A percentile compares a stretch with the other conserved stretches of the same genome.
phyloP scores from a whole-genome alignment of 2,888 invertebrate species.

The Scotopteryx bipunctaria region DNA sequence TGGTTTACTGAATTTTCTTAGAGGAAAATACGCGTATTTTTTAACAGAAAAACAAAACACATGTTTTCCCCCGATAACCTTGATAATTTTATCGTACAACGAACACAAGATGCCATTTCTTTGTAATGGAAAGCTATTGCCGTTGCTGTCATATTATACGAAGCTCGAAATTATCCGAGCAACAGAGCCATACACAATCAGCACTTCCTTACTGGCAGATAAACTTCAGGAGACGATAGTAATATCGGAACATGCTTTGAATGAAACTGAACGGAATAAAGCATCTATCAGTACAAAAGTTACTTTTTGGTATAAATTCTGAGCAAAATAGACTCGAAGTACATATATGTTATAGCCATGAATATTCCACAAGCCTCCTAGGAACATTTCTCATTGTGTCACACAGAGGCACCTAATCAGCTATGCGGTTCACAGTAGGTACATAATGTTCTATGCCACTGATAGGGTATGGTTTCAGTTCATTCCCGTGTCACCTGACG shows the following conservation, averaged over 20 bases:
- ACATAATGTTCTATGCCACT: constrained; percentile 20
- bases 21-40: neutral
- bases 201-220: neutral
- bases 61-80: neutral
- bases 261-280: neutral
- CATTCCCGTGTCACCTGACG: constrained; percentile 25
- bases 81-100: neutral
- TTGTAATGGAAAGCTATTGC: neutral
- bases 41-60: neutral
- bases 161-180: neutral
- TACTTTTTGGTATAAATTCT: neutral
- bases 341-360: constrained; percentile 12
- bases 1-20: no score
- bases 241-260: neutral
- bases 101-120: neutral
- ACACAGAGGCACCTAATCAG: constrained; percentile 4
- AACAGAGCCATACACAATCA: neutral
- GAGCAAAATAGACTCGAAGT: neutral
- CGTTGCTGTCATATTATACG: neutral
- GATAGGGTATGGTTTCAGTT: constrained; percentile 26
- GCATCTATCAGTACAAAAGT: neutral
- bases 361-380: constrained; percentile 27
- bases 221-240: no score
- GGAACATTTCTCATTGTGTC: constrained; percentile 22
- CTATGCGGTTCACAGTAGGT: constrained; percentile 29